Evolutionary conservation across 2,797 vertebrate genomes (phyloP).

Genomic region (Eulemur coronatus): DNA sequence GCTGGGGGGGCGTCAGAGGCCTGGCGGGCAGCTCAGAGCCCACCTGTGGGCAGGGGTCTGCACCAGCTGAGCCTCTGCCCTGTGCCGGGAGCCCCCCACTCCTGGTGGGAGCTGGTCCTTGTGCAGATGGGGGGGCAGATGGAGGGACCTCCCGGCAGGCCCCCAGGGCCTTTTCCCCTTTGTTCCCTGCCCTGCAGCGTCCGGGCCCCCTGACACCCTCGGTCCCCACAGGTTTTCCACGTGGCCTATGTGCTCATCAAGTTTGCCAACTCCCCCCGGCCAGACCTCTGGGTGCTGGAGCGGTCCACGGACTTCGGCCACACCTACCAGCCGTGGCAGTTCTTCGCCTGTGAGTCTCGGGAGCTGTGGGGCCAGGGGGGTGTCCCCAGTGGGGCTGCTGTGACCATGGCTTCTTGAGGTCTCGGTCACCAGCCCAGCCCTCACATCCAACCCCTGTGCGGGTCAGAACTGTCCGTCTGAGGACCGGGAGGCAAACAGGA

Average conservation of each 20-base stretch:
- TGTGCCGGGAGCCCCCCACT: not conserved
- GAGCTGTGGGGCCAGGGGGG: accelerated
- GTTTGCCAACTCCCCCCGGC: conserved; percentile 97
- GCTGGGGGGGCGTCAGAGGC: not conserved
- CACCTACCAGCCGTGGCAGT: conserved; percentile 97
- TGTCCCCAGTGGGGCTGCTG: accelerated
- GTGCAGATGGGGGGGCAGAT: no score
- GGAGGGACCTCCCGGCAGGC: no score
- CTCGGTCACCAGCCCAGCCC: not conserved
- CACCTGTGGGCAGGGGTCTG: no score
- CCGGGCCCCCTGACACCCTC: not conserved
- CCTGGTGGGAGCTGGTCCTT: not conserved
- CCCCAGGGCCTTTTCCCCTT: no score
- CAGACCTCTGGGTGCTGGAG: conserved; percentile 98
- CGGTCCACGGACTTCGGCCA: conserved; percentile 92
- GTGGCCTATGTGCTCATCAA: conserved; percentile 98
- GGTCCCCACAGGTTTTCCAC: conserved; percentile 91
- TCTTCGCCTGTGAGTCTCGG: conserved; percentile 94
- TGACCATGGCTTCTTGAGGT: no score
- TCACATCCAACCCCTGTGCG: accelerated
- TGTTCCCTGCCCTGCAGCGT: no score
- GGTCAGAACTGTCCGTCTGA: accelerated
- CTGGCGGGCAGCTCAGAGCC: not conserved
- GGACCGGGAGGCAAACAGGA: accelerated
- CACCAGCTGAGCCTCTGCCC: not conserved